phyloP scores from a whole-genome alignment of 2,113 vertebrate species.

The rabbit (Oryctolagus cuniculus) region DNA sequence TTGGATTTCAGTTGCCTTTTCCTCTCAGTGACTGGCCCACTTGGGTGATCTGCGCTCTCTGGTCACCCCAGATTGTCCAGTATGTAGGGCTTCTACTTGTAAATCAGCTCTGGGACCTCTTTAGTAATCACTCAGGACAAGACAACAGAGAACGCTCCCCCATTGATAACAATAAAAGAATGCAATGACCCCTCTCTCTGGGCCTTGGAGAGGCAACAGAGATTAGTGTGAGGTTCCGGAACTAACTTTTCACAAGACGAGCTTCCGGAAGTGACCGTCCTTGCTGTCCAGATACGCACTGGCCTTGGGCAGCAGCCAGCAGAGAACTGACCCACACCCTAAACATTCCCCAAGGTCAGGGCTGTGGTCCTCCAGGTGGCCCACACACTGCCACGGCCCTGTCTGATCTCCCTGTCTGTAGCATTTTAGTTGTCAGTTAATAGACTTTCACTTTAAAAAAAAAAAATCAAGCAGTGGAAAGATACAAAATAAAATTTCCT shows the following conservation, averaged over 20 bases:
- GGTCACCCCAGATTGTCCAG: neutral
- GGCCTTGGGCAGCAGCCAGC: neutral
- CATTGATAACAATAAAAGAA: neutral
- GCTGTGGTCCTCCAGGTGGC: neutral
- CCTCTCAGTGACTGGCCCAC: neutral
- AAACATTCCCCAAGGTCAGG: neutral
- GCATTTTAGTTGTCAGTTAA: neutral
- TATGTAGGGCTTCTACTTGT: neutral
- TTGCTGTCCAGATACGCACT: fast-evolving
- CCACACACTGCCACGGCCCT: fast-evolving
- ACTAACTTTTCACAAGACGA: neutral
- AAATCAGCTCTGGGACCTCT: neutral
- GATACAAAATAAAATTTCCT: neutral
- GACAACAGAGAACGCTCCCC: neutral
- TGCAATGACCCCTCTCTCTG: neutral
- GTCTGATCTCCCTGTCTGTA: neutral
- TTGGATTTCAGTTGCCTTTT: neutral
- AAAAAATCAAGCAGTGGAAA: neutral
- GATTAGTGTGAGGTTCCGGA: neutral
- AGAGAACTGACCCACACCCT: neutral
- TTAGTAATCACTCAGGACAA: neutral
- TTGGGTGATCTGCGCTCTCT: neutral
- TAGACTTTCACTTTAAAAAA: neutral
- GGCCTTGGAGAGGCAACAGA: neutral
- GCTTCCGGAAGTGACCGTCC: neutral